These are phyloP conservation scores for Anoura caudifer DNA, from an alignment of 2,113 vertebrate genomes.

Conservation along the genomic window DNA sequence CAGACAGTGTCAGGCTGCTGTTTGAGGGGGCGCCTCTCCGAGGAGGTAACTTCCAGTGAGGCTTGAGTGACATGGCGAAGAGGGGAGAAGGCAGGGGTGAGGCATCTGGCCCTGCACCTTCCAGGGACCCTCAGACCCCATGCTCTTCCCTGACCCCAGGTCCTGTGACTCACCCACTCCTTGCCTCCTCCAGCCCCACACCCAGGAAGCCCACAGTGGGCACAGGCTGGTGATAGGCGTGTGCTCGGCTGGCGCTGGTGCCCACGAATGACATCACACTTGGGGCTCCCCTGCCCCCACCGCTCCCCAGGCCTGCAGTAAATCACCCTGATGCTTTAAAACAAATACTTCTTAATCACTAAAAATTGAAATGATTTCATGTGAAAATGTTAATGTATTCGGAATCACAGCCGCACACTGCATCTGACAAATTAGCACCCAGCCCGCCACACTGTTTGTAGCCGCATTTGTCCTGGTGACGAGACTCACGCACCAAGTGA, in stretches of 20 bases:
- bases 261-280: background rate
- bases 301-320: conserved; percentile 16
- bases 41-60: background rate
- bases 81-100: background rate
- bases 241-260: background rate
- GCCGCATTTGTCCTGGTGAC: conserved; percentile 68
- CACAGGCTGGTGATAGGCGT: background rate
- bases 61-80: background rate
- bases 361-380: conserved; percentile 79
- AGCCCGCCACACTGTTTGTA: conserved; percentile 60
- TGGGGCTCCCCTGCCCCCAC: background rate
- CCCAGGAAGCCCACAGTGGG: background rate
- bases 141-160: rapidly evolving
- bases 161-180: background rate
- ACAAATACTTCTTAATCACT: conserved; percentile 80
- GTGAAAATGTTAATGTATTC: conserved; percentile 82
- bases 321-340: conserved; percentile 72
- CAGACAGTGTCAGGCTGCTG: background rate
- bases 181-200: rapidly evolving
- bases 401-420: conserved; percentile 66
- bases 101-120: background rate
- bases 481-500: conserved; percentile 20
- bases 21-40: background rate
- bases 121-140: no score
- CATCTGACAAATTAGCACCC: conserved; percentile 77